Evolutionary conservation across 2,888 invertebrate species (phyloP), one percentile per base, ranked within the genome.

Genomic region (Melanostoma mellinum): DNA sequence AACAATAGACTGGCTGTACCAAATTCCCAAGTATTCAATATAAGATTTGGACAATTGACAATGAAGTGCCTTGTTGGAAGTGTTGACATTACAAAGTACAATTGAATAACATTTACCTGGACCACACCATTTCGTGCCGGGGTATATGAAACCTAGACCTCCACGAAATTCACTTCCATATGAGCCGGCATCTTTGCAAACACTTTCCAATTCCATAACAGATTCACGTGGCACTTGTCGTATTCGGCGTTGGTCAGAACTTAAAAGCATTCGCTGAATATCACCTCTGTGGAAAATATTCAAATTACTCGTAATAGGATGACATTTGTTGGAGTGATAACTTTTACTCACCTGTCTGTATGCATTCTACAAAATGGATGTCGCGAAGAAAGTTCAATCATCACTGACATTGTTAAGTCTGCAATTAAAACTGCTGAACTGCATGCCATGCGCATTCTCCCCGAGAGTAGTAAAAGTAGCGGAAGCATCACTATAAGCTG

Each of bases 41-140:
- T 20, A 20, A 20, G 1, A 20, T 20, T 20, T 20, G 20, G 1
- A 20, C 20, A 0, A 20, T 20, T 1, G 1, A 20, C 20, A 20
- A 20, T 20, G 20, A 20, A 20, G 20, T 20, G 20, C 20, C 20
- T 20, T 20, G 20, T 20, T 20, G 1, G 20, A 33, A 52, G 8
- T 36, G 4, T 33, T 20, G 9, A 20, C 9, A 32, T 58, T 3
- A 44, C n/a, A n/a, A 4, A n/a, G 44, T 32, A 33, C 20, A 33
- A 52, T 20, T 6, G 6, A 30, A 52, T 52, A 32, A n/a, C 9
- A 3, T 32, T 87, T 87, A 92, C 93, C 96, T 60, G 94, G 94
- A 0, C 96, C 96, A 88, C 96, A 96, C 95, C 96, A 96, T 88
- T 95, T 95, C 0, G 96, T 96, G 2, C 95, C 96, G 69, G 94